phyloP scores from a whole-genome alignment of 2,797 vertebrate genomes.

The Syngnathus rostellatus region DNA sequence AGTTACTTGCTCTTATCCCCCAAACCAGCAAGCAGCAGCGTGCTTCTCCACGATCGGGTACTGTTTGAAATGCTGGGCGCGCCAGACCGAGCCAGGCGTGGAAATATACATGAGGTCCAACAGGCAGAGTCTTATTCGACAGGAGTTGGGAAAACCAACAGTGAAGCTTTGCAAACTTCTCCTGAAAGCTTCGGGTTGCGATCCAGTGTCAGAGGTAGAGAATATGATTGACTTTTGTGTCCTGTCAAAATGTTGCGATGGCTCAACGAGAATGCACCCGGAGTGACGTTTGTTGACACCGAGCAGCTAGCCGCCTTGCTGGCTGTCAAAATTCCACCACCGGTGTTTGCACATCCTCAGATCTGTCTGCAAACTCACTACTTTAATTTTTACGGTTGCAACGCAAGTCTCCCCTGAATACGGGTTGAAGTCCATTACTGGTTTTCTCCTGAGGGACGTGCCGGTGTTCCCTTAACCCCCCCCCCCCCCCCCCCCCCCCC shows the following conservation, averaged over 20 bases:
- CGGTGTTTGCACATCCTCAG: constrained; percentile 10
- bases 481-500: not conserved
- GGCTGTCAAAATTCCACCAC: constrained; percentile 37
- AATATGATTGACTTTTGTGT: constrained; percentile 8
- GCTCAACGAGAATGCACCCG: not conserved
- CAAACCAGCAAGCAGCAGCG: not conserved
- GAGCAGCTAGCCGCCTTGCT: not conserved
- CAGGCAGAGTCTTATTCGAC: not conserved
- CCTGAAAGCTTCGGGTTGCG: constrained; percentile 11
- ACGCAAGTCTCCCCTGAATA: constrained; percentile 31
- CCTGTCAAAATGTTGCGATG: not conserved
- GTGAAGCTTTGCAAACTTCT: not conserved
- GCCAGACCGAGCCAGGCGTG: constrained; percentile 2
- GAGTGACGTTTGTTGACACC: constrained; percentile 2
- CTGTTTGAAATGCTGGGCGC: constrained; percentile 1
- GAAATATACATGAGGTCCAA: not conserved
- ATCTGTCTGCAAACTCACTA: constrained; percentile 15
- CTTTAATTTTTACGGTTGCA: not conserved
- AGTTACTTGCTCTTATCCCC: constrained; percentile 29
- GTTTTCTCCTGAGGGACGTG: constrained; percentile 33
- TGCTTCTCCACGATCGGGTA: not conserved
- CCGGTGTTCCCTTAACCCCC: constrained; percentile 1
- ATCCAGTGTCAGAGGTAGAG: constrained; percentile 28
- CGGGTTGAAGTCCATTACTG: constrained; percentile 38
- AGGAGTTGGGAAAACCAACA: not conserved